phyloP scores from a whole-genome alignment of 2,888 invertebrate species.

The Teinopalpus imperialis region DNA sequence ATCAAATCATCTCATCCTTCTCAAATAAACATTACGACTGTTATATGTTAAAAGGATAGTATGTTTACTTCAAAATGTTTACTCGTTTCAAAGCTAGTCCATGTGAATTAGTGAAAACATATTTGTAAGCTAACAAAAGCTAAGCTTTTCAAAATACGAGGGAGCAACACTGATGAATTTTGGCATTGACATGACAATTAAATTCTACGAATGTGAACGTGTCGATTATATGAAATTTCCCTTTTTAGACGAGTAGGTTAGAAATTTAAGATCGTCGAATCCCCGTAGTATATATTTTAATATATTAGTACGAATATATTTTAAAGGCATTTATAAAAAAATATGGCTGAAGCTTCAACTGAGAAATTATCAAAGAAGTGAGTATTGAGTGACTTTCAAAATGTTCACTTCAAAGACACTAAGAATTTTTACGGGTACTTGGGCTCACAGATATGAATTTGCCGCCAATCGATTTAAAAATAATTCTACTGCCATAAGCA shows the following conservation, averaged over 20 bases:
- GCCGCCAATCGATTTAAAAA: constrained; percentile 46
- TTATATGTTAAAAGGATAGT: too few relatives aligned
- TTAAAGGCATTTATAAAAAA: constrained; percentile 9
- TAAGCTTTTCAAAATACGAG: too few relatives aligned
- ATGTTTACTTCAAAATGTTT: too few relatives aligned
- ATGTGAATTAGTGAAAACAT: too few relatives aligned
- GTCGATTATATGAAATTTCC: constrained; percentile 9
- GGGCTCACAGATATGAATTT: constrained; percentile 41
- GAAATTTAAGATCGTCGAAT: constrained; percentile 10
- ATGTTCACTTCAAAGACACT: constrained; percentile 55
- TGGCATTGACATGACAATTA: too few relatives aligned
- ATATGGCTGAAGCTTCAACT: constrained; percentile 80
- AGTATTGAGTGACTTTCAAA: constrained; percentile 62
- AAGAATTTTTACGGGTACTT: constrained; percentile 36
- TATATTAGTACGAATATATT: background rate
- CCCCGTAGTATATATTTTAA: too few relatives aligned
- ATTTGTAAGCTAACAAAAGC: too few relatives aligned
- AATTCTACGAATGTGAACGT: constrained; percentile 16
- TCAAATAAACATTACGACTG: too few relatives aligned
- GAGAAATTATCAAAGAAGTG: constrained; percentile 87
- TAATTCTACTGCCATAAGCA: constrained; percentile 51
- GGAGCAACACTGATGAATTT: too few relatives aligned
- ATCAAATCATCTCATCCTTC: too few relatives aligned
- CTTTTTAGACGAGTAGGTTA: constrained; percentile 26
- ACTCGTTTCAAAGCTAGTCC: too few relatives aligned